Evolutionary conservation across 2,113 vertebrate species (phyloP), one percentile per base, ranked within the genome.

Genomic region (Microtus ochrogaster): DNA sequence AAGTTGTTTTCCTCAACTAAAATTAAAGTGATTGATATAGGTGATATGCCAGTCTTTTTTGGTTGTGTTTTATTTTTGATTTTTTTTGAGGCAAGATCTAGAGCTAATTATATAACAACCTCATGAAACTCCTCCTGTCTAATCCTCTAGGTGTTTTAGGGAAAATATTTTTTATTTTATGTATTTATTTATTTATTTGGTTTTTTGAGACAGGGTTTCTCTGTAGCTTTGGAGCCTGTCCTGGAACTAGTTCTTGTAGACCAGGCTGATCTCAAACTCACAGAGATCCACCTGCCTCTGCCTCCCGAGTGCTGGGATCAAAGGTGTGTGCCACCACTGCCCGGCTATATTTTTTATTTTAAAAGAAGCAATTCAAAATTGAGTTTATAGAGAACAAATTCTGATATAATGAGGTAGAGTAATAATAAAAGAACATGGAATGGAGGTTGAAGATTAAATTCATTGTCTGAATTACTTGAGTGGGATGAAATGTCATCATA

Each of bases 391-490:
- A 19, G 90, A 89, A 52, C 52, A 95, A 94, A 94, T 79, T 87
- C 47, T 91, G 77, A 94, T 89, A 83, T 93, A 87, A 87, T 93
- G 77, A 61, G 83, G 39, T 36, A 95, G 19, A 70, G 90, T 36
- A 74, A 21, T 92, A 96, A 85, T 94, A 87, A 73, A 90, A 83
- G 58, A 93, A 63, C 33, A 74, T 91, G 39, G 73, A 92, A n/a
- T 91, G 39, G 52, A 94, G 93, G 77, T 96, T 52, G 21, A 87
- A 96, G 87, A 93, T 97, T 86, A 91, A 96, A 95, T 96, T 88
- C 36, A 13, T 47, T 55, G 0, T 93, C 61, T 94, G 65, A 91
- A 88, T 36, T 94, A 92, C 81, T 81, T 92, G 30, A 92, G 24
- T 96, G 81, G 96, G 49, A 90, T 84, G 65, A 85, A 96, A 92